Conservation (phyloP, 1,140 invertebrate species). For the Drosophila carrolli region DNA sequence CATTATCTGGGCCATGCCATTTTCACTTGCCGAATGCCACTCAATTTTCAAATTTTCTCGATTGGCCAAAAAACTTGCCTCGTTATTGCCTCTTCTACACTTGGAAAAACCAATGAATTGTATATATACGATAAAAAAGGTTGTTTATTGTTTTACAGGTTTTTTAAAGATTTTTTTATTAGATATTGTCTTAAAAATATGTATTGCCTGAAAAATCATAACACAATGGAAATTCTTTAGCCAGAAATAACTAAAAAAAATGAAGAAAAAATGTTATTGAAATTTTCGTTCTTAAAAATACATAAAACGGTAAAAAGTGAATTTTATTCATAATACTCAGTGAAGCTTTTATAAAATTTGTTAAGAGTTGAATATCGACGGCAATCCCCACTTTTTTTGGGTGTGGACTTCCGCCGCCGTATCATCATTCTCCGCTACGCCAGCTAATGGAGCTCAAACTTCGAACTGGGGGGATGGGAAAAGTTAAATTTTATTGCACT, state of each 20-base stretch:
- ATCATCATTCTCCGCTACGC: slow-evolving; percentile 21
- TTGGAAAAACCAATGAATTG: neutral
- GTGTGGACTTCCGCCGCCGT: neutral
- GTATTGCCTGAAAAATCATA: neutral
- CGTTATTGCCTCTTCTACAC: slow-evolving; percentile 19
- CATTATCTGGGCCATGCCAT: slow-evolving; percentile 13
- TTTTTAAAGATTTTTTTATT: neutral
- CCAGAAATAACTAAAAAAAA: no score
- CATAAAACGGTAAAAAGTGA: neutral
- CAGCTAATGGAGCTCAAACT: slow-evolving; percentile 48
- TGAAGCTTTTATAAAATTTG: neutral
- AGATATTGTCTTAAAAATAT: no score
- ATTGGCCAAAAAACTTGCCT: slow-evolving; percentile 35
- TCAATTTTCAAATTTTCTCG: slow-evolving; percentile 44
- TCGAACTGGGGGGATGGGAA: slow-evolving; percentile 5
- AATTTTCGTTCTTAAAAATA: neutral
- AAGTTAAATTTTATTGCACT: slow-evolving; percentile 59
- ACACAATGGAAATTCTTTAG: neutral
- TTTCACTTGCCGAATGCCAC: slow-evolving; percentile 21
- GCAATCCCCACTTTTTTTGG: neutral
- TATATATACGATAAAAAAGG: neutral
- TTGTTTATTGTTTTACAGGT: no score
- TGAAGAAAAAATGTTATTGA: no score
- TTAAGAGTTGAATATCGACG: neutral
- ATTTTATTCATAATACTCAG: neutral